Base-by-base conservation (phyloP, 1,140 invertebrate genomes). In the Cydia splendana region DNA sequence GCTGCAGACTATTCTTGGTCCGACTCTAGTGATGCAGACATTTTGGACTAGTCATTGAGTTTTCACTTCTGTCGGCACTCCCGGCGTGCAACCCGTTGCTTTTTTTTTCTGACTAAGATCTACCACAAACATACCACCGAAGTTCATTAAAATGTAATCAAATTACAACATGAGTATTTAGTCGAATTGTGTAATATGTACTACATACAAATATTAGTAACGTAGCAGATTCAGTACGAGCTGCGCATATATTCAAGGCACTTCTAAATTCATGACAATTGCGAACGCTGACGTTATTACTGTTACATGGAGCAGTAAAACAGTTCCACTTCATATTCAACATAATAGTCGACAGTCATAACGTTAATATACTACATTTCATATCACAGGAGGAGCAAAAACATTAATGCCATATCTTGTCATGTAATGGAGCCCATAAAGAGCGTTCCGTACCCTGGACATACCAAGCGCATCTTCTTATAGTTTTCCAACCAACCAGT, bases 281-380 rank as follows among this genome's bases (percentile, higher is more conserved):
- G 57, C 57, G 67, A 45, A 71, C 67, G 34, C 34, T 71, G 34
- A 38, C 67, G 30, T 71, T 71, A 71, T 71, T 71, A 71, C 67
- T 42, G 67, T 71, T 71, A n/a, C 67, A 71, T 71, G 7, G 13
- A 9, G 67, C 67, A 38, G 15, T 71, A 71, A 71, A 71, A n/a
- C n/a, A 42, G 67, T 71, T 71, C 67, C 34, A 18, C 38, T 38
- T 71, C 67, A 42, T 71, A 71, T 71, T 71, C 30, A 42, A 71
- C 67, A 71, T 71, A 45, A 71, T 38, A 34, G 67, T 71, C 13
- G 67, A 71, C 67, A 38, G 38, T 38, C 34, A 34, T 69, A 71
- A 71, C 34, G 34, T 71, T 71, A 71, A 71, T 71, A 10, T 71
- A 62, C 9, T 62, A 42, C 30, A 18, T 38, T 20, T 45, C 67